Percentiles rank a stretch among this genome's conserved stretches.
Evolutionary conservation across 2,797 vertebrate genomes (phyloP).

Genomic region (Danio aesculapii): DNA sequence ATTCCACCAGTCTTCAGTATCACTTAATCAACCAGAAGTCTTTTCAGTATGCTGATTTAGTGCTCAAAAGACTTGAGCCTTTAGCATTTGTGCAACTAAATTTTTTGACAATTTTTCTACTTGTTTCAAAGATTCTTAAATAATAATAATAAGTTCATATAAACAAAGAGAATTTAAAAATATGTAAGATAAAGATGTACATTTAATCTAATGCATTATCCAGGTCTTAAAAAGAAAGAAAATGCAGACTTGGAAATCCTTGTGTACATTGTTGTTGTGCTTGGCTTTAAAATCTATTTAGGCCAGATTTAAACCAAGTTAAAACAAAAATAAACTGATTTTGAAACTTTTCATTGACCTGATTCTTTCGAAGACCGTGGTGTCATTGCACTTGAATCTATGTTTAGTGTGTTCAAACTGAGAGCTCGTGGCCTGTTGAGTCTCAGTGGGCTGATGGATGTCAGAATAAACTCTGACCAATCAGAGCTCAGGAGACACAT

Average conservation of each 20-base stretch:
- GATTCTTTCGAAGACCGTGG: not conserved
- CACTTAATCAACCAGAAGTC: not conserved
- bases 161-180: no score
- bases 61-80: no score
- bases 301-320: not conserved
- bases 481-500: not conserved
- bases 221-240: no score
- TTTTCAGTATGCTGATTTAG: not conserved
- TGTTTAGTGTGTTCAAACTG: constrained; percentile 5
- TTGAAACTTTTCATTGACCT: constrained; percentile 19
- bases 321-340: not conserved
- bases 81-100: no score
- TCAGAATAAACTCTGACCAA: not conserved
- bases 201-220: no score
- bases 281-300: not conserved
- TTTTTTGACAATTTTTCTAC: no score
- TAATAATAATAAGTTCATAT: no score
- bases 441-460: constrained; percentile 14
- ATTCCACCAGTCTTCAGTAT: not conserved
- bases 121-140: no score
- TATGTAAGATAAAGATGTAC: no score
- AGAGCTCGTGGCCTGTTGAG: constrained; percentile 1
- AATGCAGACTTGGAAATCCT: not conserved
- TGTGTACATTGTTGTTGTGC: not conserved
- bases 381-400: constrained; percentile 21